A percentile compares a stretch with the other conserved stretches of the same genome.
phyloP scores from a whole-genome alignment of 1,140 invertebrate genomes.

The Philaenus spumarius region DNA sequence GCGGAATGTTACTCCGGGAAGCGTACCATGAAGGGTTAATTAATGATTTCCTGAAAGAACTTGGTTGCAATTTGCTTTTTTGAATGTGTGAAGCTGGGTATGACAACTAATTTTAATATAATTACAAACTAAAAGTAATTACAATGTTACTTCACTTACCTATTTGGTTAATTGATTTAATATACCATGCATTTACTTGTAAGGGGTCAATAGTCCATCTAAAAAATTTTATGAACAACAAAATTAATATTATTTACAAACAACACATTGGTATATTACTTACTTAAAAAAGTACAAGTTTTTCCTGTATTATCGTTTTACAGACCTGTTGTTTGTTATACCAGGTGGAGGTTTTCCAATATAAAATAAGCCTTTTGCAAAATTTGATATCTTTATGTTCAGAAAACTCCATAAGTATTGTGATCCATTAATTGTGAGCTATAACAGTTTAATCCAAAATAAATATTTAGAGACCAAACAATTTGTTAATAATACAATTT shows the following conservation, averaged over 20 bases:
- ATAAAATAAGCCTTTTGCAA: slow-evolving; percentile 17
- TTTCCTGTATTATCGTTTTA: too few relatives aligned
- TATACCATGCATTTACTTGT: slow-evolving; percentile 32
- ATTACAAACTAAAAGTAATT: slow-evolving; percentile 17
- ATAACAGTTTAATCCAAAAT: background rate
- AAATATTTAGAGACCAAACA: background rate
- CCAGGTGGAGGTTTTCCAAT: slow-evolving; percentile 11
- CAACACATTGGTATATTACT: background rate
- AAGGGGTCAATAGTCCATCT: slow-evolving; percentile 30
- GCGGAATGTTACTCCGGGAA: too few relatives aligned
- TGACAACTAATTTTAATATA: too few relatives aligned
- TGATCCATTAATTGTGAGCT: slow-evolving; percentile 13
- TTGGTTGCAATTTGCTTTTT: too few relatives aligned
- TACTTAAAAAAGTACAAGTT: too few relatives aligned
- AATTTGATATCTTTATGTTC: slow-evolving; percentile 23
- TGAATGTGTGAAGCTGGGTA: too few relatives aligned
- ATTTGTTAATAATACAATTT: too few relatives aligned
- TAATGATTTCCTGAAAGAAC: too few relatives aligned
- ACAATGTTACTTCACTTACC: slow-evolving; percentile 22
- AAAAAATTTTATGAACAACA: background rate
- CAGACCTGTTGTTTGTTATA: background rate
- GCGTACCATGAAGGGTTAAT: too few relatives aligned
- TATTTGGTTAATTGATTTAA: slow-evolving; percentile 27
- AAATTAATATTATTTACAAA: too few relatives aligned
- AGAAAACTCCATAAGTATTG: slow-evolving; percentile 24